A percentile compares a stretch with the other conserved stretches of the same genome.
Conservation (phyloP, 2,888 invertebrate species). For the Andrena chrysosceles region DNA sequence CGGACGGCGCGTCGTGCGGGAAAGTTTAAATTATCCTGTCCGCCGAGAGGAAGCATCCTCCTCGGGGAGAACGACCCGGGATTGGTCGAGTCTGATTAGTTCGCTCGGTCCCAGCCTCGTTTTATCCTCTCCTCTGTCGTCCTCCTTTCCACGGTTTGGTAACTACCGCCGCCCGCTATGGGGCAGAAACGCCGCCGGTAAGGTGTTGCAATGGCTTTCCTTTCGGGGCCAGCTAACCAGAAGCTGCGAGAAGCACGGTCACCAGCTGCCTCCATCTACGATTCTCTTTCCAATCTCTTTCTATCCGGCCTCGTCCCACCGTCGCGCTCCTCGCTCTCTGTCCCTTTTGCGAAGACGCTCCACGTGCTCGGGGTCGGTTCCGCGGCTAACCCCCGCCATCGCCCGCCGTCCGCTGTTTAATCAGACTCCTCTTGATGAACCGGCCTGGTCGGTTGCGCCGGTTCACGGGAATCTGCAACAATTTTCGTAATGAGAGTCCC, state of each 20-base stretch:
- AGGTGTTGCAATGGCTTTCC: slow-evolving; percentile 62
- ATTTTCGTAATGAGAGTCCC: slow-evolving; percentile 68
- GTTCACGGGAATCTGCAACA: slow-evolving; percentile 61
- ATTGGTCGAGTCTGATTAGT: slow-evolving; percentile 83
- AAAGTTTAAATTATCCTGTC: slow-evolving; percentile 83
- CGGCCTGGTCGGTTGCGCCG: slow-evolving; percentile 29
- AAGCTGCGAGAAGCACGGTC: slow-evolving; percentile 53
- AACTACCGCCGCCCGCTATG: slow-evolving; percentile 64
- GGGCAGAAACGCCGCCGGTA: slow-evolving; percentile 50
- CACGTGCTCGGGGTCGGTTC: not conserved
- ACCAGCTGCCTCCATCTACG: slow-evolving; percentile 12
- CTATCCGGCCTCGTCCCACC: not conserved
- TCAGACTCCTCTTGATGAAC: slow-evolving; percentile 60
- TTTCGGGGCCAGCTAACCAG: slow-evolving; percentile 58
- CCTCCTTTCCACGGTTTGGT: slow-evolving; percentile 66
- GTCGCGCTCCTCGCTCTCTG: not conserved
- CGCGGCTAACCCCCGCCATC: slow-evolving; percentile 15
- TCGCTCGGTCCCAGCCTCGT: slow-evolving; percentile 75
- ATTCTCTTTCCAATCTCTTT: slow-evolving; percentile 41
- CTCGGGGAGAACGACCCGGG: slow-evolving; percentile 73
- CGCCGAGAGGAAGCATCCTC: slow-evolving; percentile 71
- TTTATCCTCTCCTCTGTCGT: slow-evolving; percentile 67
- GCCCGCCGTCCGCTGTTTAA: slow-evolving; percentile 59
- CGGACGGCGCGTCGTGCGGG: slow-evolving; percentile 62
- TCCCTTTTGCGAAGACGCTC: slow-evolving; percentile 16